Conservation (phyloP, 92 coral and sea anemone species). For the Phymanthus crucifer region DNA sequence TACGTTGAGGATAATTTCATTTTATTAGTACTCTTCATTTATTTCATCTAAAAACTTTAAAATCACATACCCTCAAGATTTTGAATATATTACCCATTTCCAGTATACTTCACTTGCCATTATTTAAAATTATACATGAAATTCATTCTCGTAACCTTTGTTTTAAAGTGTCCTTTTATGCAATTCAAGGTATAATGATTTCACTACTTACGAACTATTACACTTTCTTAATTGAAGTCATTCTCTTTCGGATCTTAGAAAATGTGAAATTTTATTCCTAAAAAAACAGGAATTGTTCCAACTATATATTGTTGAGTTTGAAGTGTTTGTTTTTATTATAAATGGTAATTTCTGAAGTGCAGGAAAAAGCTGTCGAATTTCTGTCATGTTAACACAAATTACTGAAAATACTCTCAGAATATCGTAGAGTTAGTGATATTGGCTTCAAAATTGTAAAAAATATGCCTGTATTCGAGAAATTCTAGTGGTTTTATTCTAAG, state of each 20-base stretch:
- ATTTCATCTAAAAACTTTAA: neutral
- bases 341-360: slow-evolving; percentile 10
- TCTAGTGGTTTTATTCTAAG: neutral
- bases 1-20: neutral
- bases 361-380: slow-evolving; percentile 6
- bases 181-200: neutral
- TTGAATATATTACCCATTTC: neutral
- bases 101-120: neutral
- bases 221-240: neutral
- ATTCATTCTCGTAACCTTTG: neutral
- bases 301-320: neutral
- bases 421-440: neutral
- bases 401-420: neutral
- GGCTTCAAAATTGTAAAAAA: neutral
- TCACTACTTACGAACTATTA: neutral
- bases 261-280: neutral
- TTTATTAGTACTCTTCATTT: neutral
- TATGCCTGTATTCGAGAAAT: too few relatives aligned
- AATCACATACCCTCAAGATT: neutral
- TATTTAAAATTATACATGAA: neutral
- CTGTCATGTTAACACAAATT: neutral
- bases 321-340: slow-evolving; percentile 7
- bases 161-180: neutral
- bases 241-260: neutral
- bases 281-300: neutral